Evolutionary conservation across 2,888 invertebrate genomes (phyloP).

Genomic region (Artemia sinica): DNA sequence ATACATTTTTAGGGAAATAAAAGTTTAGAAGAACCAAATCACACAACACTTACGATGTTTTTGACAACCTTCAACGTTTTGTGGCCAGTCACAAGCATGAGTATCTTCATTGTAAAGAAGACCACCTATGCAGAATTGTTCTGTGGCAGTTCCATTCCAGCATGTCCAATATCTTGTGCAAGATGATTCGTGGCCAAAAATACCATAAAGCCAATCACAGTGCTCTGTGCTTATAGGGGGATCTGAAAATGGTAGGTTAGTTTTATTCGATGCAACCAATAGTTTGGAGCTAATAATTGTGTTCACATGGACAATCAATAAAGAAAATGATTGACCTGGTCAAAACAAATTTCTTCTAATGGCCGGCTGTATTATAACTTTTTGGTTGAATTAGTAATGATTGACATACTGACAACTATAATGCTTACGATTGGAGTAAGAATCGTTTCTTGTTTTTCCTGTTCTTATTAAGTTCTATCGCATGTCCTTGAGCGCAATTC

Average conservation of each 20-base stretch:
- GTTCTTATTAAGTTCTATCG: too few species aligned
- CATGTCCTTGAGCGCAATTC: too few species aligned
- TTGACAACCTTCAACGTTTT: conserved; percentile 79
- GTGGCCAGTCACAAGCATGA: conserved; percentile 84
- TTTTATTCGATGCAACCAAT: too few species aligned
- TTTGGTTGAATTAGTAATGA: too few species aligned
- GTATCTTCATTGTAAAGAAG: conserved; percentile 74
- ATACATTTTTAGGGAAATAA: background rate
- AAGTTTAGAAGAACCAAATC: conserved; percentile 8
- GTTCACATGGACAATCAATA: too few species aligned
- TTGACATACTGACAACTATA: too few species aligned
- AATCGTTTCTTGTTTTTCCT: too few species aligned
- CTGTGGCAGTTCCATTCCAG: conserved; percentile 83
- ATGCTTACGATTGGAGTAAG: too few species aligned
- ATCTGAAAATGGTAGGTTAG: conserved; percentile 36
- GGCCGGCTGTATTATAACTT: too few species aligned
- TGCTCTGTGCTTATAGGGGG: conserved; percentile 66
- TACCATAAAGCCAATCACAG: conserved; percentile 81
- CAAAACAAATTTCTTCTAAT: background rate
- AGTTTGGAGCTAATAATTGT: too few species aligned
- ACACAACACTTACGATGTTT: conserved; percentile 61
- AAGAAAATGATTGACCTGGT: background rate
- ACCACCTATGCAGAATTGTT: conserved; percentile 78
- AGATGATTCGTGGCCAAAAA: conserved; percentile 81
- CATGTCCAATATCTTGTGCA: conserved; percentile 87